A percentile compares a stretch with the other conserved stretches of the same genome.
Evolutionary conservation across 2,113 vertebrate genomes (phyloP).

Genomic region (Bubo scandiacus): DNA sequence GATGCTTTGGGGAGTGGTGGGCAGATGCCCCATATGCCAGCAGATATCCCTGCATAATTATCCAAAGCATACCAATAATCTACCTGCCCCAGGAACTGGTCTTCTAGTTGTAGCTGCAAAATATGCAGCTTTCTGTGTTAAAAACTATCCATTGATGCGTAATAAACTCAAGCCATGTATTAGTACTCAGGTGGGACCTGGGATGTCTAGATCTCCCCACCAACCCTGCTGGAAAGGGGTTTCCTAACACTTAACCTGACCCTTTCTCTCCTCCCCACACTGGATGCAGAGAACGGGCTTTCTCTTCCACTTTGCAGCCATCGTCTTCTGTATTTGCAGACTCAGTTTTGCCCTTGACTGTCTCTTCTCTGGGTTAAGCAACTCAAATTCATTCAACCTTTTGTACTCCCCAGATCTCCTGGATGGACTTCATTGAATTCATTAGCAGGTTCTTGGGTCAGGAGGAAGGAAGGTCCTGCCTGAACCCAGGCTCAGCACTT

Average conservation of each 20-base stretch:
- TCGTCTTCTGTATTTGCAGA: not conserved
- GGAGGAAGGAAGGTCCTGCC: not conserved
- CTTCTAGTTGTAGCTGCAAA: not conserved
- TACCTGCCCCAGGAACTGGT: not conserved
- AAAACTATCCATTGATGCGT: not conserved
- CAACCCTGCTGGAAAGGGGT: not conserved
- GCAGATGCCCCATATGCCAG: not conserved
- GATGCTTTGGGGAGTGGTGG: not conserved
- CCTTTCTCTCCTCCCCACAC: not conserved
- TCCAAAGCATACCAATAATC: not conserved
- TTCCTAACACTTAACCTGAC: not conserved
- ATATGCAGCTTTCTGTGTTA: not conserved
- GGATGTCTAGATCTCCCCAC: not conserved
- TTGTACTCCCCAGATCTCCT: not conserved
- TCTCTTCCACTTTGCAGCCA: not conserved
- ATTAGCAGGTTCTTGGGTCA: not conserved
- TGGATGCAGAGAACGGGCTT: not conserved
- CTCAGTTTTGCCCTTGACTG: not conserved
- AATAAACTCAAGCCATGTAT: not conserved
- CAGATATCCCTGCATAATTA: not conserved
- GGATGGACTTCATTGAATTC: not conserved
- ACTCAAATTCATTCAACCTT: conserved; percentile 1
- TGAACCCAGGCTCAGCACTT: not conserved
- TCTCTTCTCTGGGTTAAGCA: not conserved
- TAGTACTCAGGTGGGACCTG: not conserved